Evolutionary conservation across 2,888 invertebrate species (phyloP).

Genomic region (Oligia fasciuncula): DNA sequence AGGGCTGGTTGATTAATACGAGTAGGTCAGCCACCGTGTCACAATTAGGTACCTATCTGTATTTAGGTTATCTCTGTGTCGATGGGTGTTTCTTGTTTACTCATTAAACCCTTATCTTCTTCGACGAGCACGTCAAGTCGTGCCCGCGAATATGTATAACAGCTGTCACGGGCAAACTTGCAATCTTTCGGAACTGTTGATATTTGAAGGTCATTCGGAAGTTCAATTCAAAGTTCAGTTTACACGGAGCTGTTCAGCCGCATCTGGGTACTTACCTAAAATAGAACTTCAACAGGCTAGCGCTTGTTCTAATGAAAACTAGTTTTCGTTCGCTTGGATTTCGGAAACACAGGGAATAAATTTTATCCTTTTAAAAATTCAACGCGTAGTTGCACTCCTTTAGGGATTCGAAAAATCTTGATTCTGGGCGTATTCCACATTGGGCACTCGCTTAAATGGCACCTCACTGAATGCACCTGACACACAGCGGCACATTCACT

Average conservation of each 20-base stretch:
- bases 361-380: too few species aligned
- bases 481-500: too few species aligned
- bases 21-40: background rate
- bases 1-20: background rate
- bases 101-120: constrained; percentile 15
- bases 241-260: background rate
- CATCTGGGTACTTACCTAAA: constrained; percentile 19
- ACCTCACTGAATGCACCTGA: too few species aligned
- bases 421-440: too few species aligned
- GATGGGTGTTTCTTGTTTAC: background rate
- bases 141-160: constrained; percentile 38
- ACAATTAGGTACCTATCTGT: background rate
- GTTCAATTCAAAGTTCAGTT: constrained; percentile 36
- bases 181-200: constrained; percentile 8
- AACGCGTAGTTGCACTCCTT: too few species aligned
- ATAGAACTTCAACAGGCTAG: constrained; percentile 2
- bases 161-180: constrained; percentile 16
- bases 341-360: background rate
- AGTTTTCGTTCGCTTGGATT: constrained; percentile 9
- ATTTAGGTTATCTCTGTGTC: background rate
- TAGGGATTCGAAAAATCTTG: too few species aligned
- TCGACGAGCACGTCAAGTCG: constrained; percentile 33
- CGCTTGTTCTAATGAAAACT: background rate
- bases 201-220: constrained; percentile 25
- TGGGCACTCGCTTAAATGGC: too few species aligned